Base-by-base conservation (phyloP, 2,113 vertebrate species). In the Trematocara variabile region DNA sequence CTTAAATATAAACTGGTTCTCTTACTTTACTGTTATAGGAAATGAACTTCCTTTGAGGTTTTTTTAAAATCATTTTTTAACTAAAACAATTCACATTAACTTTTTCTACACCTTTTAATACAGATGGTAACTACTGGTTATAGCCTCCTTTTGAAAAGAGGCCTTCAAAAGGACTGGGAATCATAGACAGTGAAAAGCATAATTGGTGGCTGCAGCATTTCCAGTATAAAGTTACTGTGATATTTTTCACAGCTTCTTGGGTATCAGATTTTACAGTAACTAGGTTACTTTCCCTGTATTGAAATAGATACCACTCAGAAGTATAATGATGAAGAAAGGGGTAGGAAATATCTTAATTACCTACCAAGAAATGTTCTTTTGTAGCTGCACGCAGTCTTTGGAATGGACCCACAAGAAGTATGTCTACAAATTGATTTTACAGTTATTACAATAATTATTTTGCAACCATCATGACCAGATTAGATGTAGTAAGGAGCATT, bases 331-430 rank as follows among this genome's bases (percentile, higher is more conserved):
- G 6, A 78, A 79, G 63, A 33, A 68, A 55, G 44, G 41, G 18
- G 18, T 4, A 56, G 5, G 2, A 82, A 79, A 78, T n/a, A 6
- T 16, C 54, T 16, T 2, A 10, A 46, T 30, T 9, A 37, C 79
- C 91, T 90, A 98, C 99, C 98, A 95, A 87, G 98, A 97, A 48
- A 97, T 30, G 0, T 98, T 97, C 92, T 96, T 96, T 91, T 99
- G 97, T 14, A 95, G 68, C 0, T 99, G 98, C 46, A 97, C 88
- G 11, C 98, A 99, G 89, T 98, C 97, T 92, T 97, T 98, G 48
- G 98, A 95, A 9, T 98, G 97, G 39, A 97, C 55, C 97, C 99
- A 99, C 41, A 99, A 94, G 79, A 99, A 98, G 89, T 97, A 99
- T 0, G 98, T 98, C 99, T 99, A 94, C 82, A 94, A 95, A 86